These are phyloP conservation scores for Lycodopsis pacificus DNA, from an alignment of 2,797 vertebrate species.

Conservation along the genomic window DNA sequence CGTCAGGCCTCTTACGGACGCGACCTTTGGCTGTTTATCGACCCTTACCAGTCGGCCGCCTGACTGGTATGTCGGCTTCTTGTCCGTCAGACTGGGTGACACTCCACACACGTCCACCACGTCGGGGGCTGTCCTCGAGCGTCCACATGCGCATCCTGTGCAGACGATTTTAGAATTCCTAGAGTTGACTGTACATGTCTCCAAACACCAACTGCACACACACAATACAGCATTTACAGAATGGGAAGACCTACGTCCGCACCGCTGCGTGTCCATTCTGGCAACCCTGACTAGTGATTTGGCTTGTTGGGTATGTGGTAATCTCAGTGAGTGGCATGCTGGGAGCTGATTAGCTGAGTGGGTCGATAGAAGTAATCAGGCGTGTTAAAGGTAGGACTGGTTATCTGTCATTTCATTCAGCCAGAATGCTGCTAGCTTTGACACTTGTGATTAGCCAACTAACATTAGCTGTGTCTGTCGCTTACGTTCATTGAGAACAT, in stretches of 20 bases:
- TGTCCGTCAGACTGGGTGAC: background rate
- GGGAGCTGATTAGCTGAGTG: background rate
- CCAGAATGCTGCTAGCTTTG: too few relatives aligned
- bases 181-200: background rate
- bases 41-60: slow-evolving; percentile 44
- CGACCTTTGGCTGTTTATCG: slow-evolving; percentile 52
- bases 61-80: background rate
- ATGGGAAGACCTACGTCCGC: too few relatives aligned
- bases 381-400: background rate
- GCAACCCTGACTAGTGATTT: background rate
- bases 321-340: background rate
- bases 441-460: too few relatives aligned
- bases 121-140: background rate
- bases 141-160: background rate
- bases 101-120: background rate
- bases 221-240: background rate
- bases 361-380: background rate
- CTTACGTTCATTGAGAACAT: too few relatives aligned
- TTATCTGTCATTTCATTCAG: too few relatives aligned
- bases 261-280: background rate
- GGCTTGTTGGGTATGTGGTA: background rate
- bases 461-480: too few relatives aligned
- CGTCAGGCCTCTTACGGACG: slow-evolving; percentile 54
- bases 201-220: background rate
- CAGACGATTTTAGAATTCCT: background rate